Conservation (phyloP, 2,113 vertebrate species). For the Phaethon lepturus region DNA sequence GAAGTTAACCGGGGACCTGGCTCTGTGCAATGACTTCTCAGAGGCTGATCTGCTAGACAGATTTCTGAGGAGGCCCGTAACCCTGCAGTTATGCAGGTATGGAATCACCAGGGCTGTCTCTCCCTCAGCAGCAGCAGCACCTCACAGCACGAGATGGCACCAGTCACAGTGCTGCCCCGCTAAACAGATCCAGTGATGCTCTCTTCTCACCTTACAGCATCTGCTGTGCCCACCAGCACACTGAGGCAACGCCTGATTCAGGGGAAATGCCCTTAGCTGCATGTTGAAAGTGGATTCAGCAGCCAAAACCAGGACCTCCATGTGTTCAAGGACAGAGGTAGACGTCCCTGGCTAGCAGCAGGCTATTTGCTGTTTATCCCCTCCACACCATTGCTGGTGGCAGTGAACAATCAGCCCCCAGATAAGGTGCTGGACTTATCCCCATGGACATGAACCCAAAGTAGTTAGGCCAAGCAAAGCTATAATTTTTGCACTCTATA, state of each 20-base stretch:
- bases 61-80: not conserved
- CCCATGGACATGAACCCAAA: accelerated
- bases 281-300: not conserved
- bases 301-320: not conserved
- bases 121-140: not conserved
- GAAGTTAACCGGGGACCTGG: not conserved
- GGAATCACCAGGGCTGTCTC: not conserved
- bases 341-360: not conserved
- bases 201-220: not conserved
- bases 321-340: not conserved
- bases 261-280: not conserved
- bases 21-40: not conserved
- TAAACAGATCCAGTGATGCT: not conserved
- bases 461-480: not conserved
- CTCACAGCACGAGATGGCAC: not conserved
- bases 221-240: not conserved
- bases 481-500: not conserved
- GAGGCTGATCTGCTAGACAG: not conserved
- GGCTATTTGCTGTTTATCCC: accelerated
- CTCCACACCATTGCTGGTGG: not conserved
- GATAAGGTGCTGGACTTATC: not conserved
- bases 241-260: not conserved
- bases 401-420: not conserved
- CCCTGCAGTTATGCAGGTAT: not conserved
- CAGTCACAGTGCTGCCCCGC: not conserved